Percentiles rank a stretch among this genome's conserved stretches.
These are phyloP conservation scores for Silurus aristotelis DNA, from an alignment of 2,797 vertebrate genomes.

Conservation along the genomic window DNA sequence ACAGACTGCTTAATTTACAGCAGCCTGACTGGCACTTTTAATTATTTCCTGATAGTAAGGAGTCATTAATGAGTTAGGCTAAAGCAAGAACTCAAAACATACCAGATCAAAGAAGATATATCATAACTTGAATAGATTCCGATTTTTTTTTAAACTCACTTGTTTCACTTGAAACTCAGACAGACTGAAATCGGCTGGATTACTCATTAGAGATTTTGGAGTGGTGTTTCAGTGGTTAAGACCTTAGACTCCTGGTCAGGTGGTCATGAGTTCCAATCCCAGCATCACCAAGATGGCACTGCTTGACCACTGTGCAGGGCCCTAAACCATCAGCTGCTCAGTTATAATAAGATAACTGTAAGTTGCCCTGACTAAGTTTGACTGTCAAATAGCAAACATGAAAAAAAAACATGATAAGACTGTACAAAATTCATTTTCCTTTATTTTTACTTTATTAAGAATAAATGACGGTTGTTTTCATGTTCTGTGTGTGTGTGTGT, in stretches of 20 bases:
- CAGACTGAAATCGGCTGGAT: background rate
- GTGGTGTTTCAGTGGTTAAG: no score
- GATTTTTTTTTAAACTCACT: no score
- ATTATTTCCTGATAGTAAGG: slow-evolving; percentile 78
- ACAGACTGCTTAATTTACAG: slow-evolving; percentile 64
- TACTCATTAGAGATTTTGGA: background rate
- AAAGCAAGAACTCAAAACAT: slow-evolving; percentile 72
- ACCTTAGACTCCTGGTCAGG: no score
- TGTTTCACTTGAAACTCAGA: background rate
- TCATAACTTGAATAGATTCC: background rate
- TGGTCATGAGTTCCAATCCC: no score
- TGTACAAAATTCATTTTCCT: background rate
- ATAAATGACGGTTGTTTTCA: background rate
- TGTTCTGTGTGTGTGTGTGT: background rate
- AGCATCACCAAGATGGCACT: no score
- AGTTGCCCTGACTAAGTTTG: no score
- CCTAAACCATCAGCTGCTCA: no score
- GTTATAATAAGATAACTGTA: no score
- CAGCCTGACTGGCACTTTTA: slow-evolving; percentile 76
- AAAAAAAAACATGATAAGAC: background rate
- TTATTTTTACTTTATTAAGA: background rate
- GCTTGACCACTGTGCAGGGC: no score
- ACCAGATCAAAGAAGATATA: slow-evolving; percentile 68
- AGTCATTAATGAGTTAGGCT: slow-evolving; percentile 79
- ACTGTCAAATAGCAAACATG: no score